phyloP scores from a whole-genome alignment of 2,113 vertebrate species.

The Nerophis ophidion region DNA sequence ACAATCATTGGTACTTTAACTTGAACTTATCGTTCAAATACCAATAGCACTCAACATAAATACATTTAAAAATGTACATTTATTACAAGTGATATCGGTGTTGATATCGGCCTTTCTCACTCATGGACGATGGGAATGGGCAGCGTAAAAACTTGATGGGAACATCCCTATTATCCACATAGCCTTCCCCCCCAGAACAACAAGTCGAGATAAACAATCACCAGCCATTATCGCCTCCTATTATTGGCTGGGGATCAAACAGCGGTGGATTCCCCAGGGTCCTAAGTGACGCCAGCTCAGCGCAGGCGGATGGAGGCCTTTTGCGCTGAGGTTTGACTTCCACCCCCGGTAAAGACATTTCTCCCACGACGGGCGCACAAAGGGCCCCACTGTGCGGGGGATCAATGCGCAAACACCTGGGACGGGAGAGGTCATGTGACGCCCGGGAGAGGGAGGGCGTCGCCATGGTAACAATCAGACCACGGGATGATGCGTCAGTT shows the following conservation, averaged over 20 bases:
- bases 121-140: too few species aligned
- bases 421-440: constrained; percentile 51
- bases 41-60: too few species aligned
- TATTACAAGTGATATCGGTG: too few species aligned
- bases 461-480: constrained; percentile 43
- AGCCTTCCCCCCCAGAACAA: constrained; percentile 20
- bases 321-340: constrained; percentile 44
- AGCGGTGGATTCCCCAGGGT: constrained; percentile 18
- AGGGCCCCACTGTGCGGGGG: constrained; percentile 58
- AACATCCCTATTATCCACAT: too few species aligned
- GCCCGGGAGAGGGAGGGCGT: constrained; percentile 10
- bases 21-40: too few species aligned
- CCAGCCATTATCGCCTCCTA: constrained; percentile 13
- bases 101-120: too few species aligned
- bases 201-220: constrained; percentile 26
- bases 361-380: constrained; percentile 58
- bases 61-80: too few species aligned
- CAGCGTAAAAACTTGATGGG: too few species aligned
- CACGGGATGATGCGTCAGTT: background rate
- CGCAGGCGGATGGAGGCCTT: constrained; percentile 16
- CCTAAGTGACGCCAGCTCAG: constrained; percentile 11
- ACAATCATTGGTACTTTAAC: too few species aligned
- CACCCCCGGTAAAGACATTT: constrained; percentile 58
- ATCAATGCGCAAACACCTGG: constrained; percentile 70
- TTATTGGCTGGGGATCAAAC: constrained; percentile 9